Evolutionary conservation across 2,113 vertebrate genomes (phyloP), one percentile per base, ranked within the genome.

Genomic region (Platysteira castanea): DNA sequence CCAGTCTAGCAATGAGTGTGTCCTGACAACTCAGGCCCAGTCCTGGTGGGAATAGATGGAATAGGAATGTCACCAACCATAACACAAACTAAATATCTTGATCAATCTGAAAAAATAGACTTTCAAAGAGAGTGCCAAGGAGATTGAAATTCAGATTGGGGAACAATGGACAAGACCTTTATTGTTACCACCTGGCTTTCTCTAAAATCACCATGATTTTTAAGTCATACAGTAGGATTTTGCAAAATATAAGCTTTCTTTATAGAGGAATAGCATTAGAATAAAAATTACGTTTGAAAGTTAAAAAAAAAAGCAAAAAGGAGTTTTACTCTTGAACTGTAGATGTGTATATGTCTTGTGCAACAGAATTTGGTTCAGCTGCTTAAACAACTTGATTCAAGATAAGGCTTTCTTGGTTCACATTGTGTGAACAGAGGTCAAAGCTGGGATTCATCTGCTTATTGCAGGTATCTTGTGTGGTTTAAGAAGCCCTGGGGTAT

Each of bases 251-350:
- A 80, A 53, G 3, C 3, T 77, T 77, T 60, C 10, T 41, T 7
- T 69, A 5, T 8, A 24, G 16, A 79, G 5, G 16, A 80, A 76
- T 33, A 71, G 0, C 6, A 28, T 60, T 73, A 44, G 3, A 60
- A 37, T 35, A 64, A 52, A 80, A 68, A 56, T 2, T 0, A 17
- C 5, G 27, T 39, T 59, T 52, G 27, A 68, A 76, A 67, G 47
- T 41, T 0, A 8, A 17, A 33, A 17, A n/a, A 54, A 59, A 44
- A 11, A 19, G 2, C 6, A 50, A 6, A 63, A 76, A 28, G 6
- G 0, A 16, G 3, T 16, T 28, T 54, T 87, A 31, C 8, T 74
- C 54, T 67, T 17, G 4, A 70, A 49, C 26, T 54, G 11, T 17
- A n/a, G 15, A 10, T 33, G 1, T 52, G 53, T 49, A 4, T 1